Conservation (phyloP, 2,113 vertebrate species). For the Trachemys scripta region DNA sequence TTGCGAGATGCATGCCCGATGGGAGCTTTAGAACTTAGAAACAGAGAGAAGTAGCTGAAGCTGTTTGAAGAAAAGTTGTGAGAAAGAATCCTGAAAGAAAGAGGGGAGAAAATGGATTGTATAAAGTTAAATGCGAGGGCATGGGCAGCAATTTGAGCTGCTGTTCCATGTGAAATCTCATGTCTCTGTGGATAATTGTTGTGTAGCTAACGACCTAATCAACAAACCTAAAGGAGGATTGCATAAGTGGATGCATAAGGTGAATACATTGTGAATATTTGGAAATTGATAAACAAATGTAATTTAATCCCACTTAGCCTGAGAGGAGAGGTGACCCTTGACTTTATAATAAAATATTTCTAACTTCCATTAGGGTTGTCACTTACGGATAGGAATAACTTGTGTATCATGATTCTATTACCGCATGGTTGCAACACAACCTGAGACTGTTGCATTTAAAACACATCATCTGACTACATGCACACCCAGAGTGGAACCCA, state of each 20-base stretch:
- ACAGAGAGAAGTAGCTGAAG: slow-evolving; percentile 52
- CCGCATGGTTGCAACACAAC: background rate
- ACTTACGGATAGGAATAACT: background rate
- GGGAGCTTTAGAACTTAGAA: slow-evolving; percentile 44
- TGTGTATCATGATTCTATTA: background rate
- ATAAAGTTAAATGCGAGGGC: background rate
- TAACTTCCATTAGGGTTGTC: background rate
- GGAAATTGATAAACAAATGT: background rate
- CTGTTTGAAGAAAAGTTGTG: slow-evolving; percentile 50
- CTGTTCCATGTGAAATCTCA: background rate
- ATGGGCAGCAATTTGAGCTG: background rate
- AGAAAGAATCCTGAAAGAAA: background rate
- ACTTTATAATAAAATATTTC: background rate
- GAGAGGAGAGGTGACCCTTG: background rate
- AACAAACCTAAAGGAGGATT: background rate
- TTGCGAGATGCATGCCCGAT: slow-evolving; percentile 58
- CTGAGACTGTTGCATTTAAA: background rate
- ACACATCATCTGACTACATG: background rate
- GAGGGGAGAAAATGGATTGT: background rate
- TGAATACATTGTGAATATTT: background rate
- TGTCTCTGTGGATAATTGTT: background rate
- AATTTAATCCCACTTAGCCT: background rate
- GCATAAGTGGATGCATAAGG: background rate
- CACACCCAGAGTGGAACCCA: background rate
- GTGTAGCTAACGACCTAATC: background rate